Evolutionary conservation across 2,888 invertebrate species (phyloP).

Genomic region (Drosophila emarginata): DNA sequence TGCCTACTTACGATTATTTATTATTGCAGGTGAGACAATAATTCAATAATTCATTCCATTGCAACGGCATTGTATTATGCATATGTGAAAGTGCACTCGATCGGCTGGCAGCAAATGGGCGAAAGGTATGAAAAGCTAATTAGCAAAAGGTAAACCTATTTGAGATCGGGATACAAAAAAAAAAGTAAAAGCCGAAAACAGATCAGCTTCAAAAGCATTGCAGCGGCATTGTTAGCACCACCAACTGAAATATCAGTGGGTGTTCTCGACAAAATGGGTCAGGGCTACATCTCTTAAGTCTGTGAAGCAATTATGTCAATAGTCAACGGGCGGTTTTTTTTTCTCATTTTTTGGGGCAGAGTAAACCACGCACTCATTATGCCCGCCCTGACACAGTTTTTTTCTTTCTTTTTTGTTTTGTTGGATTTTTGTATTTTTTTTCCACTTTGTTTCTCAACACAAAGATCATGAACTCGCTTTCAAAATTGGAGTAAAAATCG

Average conservation of each 20-base stretch:
- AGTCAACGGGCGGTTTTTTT: conserved; percentile 12
- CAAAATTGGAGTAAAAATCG: conserved; percentile 19
- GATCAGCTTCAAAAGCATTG: conserved; percentile 47
- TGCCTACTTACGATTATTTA: conserved; percentile 61
- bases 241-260: conserved; percentile 55
- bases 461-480: conserved; percentile 49
- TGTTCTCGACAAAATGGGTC: conserved; percentile 67
- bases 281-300: conserved; percentile 50
- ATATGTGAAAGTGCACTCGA: conserved; percentile 59
- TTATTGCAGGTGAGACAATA: conserved; percentile 69
- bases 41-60: conserved; percentile 59
- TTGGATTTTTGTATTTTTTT: background rate
- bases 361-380: conserved; percentile 52
- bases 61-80: conserved; percentile 22
- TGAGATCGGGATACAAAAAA: conserved; percentile 17
- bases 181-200: conserved; percentile 49
- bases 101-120: conserved; percentile 38
- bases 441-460: background rate
- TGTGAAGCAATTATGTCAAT: conserved; percentile 37
- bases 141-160: conserved; percentile 51
- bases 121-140: conserved; percentile 62
- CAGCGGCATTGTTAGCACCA: conserved; percentile 39
- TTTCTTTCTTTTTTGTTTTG: conserved; percentile 4
- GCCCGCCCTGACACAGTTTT: conserved; percentile 67
- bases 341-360: conserved; percentile 1